Conservation (phyloP, 2,888 invertebrate genomes). For the Cantharis rufa region DNA sequence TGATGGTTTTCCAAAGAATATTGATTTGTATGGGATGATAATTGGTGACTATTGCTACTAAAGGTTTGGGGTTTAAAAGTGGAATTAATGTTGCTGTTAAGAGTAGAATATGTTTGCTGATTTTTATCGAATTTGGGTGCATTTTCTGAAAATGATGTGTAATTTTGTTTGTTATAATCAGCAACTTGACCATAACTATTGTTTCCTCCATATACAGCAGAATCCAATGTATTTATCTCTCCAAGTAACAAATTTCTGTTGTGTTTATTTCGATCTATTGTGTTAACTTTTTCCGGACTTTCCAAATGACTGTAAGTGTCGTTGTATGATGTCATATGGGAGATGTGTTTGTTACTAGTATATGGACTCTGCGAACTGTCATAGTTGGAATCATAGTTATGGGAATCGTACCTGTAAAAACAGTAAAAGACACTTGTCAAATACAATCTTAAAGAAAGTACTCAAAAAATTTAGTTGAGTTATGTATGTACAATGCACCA, state of each 20-base stretch:
- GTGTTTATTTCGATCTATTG: conserved; percentile 50
- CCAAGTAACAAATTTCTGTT: conserved; percentile 43
- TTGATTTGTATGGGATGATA: conserved; percentile 17
- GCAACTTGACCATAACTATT: conserved; percentile 46
- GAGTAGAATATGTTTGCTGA: background rate
- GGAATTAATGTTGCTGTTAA: conserved; percentile 2
- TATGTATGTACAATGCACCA: conserved; percentile 10
- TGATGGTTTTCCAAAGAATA: conserved; percentile 25
- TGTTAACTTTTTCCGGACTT: conserved; percentile 54
- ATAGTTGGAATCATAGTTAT: conserved; percentile 33
- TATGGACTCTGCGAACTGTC: conserved; percentile 34
- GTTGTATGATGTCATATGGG: conserved; percentile 41
- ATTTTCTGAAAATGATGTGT: conserved; percentile 38
- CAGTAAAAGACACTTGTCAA: background rate
- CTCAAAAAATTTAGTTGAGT: conserved; percentile 10
- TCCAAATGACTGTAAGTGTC: conserved; percentile 52
- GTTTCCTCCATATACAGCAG: conserved; percentile 47
- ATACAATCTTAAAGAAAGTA: background rate
- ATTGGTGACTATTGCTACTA: conserved; percentile 15
- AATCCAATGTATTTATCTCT: conserved; percentile 49
- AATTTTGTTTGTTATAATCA: conserved; percentile 35
- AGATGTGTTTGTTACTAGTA: conserved; percentile 23
- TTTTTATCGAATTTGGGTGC: conserved; percentile 38
- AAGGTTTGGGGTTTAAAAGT: conserved; percentile 25
- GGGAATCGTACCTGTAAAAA: conserved; percentile 34